Conservation (phyloP, 2,113 vertebrate genomes). For the Rhinolophus sinicus region DNA sequence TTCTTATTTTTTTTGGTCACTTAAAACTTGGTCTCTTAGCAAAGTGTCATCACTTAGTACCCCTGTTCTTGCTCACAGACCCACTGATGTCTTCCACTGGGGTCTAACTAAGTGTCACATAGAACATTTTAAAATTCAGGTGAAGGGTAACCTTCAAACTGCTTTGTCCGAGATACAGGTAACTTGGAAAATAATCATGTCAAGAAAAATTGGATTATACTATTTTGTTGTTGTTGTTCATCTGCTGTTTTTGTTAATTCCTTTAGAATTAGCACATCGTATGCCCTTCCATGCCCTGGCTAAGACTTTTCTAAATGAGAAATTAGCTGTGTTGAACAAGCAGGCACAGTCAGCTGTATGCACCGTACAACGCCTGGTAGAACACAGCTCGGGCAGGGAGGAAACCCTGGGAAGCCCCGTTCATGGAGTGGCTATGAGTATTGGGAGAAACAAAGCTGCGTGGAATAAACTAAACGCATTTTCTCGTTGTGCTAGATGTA, state of each 20-base stretch:
- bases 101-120: neutral
- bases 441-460: rapidly evolving
- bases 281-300: rapidly evolving
- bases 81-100: rapidly evolving
- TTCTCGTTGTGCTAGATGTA: neutral
- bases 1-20: neutral
- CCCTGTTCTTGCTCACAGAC: rapidly evolving
- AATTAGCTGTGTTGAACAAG: rapidly evolving
- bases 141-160: neutral
- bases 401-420: too few relatives aligned
- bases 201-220: neutral
- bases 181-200: neutral
- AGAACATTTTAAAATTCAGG: neutral
- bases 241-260: rapidly evolving
- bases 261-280: too few relatives aligned
- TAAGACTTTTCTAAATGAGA: too few relatives aligned
- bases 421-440: neutral
- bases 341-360: neutral
- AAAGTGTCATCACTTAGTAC: neutral
- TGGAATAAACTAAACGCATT: neutral
- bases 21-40: too few relatives aligned
- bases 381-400: too few relatives aligned
- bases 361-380: too few relatives aligned
- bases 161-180: neutral
- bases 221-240: too few relatives aligned